Conservation (phyloP, 2,797 vertebrate species). For the Gymnodraco acuticeps region DNA sequence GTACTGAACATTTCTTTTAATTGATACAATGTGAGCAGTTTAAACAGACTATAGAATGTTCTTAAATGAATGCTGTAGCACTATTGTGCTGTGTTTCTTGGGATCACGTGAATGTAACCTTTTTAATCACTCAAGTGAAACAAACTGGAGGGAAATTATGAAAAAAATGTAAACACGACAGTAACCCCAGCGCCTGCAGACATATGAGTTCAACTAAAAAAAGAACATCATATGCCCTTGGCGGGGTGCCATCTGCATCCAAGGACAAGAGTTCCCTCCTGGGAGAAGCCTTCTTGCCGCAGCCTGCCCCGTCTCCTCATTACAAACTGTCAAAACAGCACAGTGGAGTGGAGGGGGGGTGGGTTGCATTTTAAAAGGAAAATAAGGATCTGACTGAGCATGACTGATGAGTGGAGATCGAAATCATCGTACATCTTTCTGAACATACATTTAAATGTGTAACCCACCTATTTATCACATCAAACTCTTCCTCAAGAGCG, state of each 20-base stretch:
- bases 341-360: conserved; percentile 1
- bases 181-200: conserved; percentile 27
- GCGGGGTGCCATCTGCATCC: conserved; percentile 58
- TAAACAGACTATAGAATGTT: too few species aligned
- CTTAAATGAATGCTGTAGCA: too few species aligned
- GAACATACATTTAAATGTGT: not conserved
- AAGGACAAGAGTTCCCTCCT: conserved; percentile 54
- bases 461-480: not conserved
- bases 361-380: conserved; percentile 9
- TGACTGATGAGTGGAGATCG: conserved; percentile 1
- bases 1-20: too few species aligned
- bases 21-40: too few species aligned
- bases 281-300: conserved; percentile 26
- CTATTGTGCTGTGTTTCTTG: too few species aligned
- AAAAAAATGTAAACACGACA: conserved; percentile 19
- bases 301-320: conserved; percentile 39
- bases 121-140: conserved; percentile 40
- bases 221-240: conserved; percentile 59
- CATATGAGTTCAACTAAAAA: conserved; percentile 44
- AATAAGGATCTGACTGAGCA: conserved; percentile 5
- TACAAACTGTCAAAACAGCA: conserved; percentile 47
- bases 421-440: not conserved
- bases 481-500: too few species aligned
- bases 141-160: conserved; percentile 9
- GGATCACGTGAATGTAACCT: conserved; percentile 5